These are phyloP conservation scores for Galago senegalensis DNA, from an alignment of 2,797 vertebrate species.

Conservation along the genomic window DNA sequence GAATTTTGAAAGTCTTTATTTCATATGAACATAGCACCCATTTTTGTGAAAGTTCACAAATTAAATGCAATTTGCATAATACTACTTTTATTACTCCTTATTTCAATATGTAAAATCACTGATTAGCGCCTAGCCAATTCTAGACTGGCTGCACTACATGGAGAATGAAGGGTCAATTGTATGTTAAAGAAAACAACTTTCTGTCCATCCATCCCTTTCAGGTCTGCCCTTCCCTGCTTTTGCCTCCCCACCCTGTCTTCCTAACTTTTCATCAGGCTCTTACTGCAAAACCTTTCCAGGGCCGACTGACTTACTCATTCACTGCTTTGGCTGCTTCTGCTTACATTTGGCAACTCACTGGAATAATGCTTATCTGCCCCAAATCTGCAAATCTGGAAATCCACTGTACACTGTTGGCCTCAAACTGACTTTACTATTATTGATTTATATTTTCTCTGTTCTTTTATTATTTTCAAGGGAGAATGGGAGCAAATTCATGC, in stretches of 20 bases:
- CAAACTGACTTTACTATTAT: background rate
- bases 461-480: background rate
- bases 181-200: background rate
- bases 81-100: accelerated
- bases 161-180: background rate
- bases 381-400: slow-evolving; percentile 50
- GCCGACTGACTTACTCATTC: background rate
- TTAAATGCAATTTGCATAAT: background rate
- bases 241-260: background rate
- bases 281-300: background rate
- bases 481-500: background rate
- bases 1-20: background rate
- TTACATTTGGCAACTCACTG: background rate
- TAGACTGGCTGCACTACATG: accelerated
- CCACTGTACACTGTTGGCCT: background rate
- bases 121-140: too few relatives aligned
- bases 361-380: background rate
- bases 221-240: background rate
- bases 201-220: background rate
- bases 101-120: background rate
- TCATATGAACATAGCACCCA: background rate
- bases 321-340: background rate
- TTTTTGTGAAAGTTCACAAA: background rate
- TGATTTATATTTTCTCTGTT: background rate
- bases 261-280: background rate